Evolutionary conservation across 2,888 invertebrate species (phyloP), one percentile per base, ranked within the genome.

Genomic region (Pseudococcus longispinus): DNA sequence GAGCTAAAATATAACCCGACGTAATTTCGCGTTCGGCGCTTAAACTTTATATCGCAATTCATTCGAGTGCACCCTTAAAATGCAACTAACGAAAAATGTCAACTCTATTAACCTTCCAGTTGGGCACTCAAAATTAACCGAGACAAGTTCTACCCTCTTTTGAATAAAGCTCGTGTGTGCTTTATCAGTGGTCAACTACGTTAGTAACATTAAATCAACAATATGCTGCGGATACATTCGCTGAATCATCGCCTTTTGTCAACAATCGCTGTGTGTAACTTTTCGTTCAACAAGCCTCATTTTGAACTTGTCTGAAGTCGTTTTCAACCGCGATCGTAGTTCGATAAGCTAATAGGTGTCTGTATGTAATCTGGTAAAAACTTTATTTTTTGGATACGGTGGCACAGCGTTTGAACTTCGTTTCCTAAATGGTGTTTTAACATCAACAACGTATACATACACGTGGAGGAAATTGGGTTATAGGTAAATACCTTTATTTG

Each of bases 161-260:
- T 70, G 70, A 70, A 70, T 70, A 29, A 29, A 26, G 70, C 70
- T 70, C 8, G 70, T 70, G 70, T 70, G 70, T 70, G 70, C 70
- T 70, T 70, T 70, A 70, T 70, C 70, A 70, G 70, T 70, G 70
- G 70, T 70, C 70, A 70, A 29, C 70, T 70, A 70, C 70, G 70
- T 70, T 70, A 29, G 70, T 70, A 70, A 70, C 70, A 70, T 70
- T 70, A 70, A 70, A 70, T 70, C 70, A 70, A 70, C 70, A 70
- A 70, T 70, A 70, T 70, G 18, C 70, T 32, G 37, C 37, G 23
- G 60, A 60, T 60, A 70, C 32, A 70, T 70, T 70, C 29, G 70
- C 70, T 70, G 70, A 70, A 70, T 70, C 70, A 70, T 70, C 70
- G 29, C 70, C 70, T 70, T 70, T 60, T 70, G 29, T 70, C 70